These are phyloP conservation scores for Synergus itoensis DNA, from an alignment of 2,888 invertebrate species.

Conservation along the genomic window DNA sequence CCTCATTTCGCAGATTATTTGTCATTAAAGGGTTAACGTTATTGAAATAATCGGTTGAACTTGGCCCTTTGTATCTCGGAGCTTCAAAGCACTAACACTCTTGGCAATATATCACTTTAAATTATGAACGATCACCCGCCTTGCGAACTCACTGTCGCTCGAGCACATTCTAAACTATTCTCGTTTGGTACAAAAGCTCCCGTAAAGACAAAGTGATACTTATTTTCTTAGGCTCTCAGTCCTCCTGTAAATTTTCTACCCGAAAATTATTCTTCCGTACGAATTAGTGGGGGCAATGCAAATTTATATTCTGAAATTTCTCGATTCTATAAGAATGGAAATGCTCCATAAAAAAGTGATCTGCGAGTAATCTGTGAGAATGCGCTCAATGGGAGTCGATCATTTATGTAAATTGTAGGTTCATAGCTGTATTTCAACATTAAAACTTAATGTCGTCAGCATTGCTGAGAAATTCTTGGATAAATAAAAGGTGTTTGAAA, in stretches of 20 bases:
- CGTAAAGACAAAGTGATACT: conserved; percentile 9
- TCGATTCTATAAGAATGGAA: neutral
- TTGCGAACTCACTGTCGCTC: conserved; percentile 34
- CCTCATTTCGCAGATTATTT: conserved; percentile 2
- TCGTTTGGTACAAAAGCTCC: conserved; percentile 30
- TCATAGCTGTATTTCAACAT: conserved; percentile 8
- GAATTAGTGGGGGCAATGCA: neutral
- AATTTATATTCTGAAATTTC: neutral
- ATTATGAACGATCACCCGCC: conserved; percentile 40
- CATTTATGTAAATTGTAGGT: conserved; percentile 33
- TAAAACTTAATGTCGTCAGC: conserved; percentile 32
- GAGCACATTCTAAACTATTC: conserved; percentile 38
- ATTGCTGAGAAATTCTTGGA: conserved; percentile 27
- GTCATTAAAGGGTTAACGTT: conserved; percentile 38
- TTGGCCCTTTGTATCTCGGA: conserved; percentile 31
- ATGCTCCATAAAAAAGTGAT: neutral
- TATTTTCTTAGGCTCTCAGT: neutral
- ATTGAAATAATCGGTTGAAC: conserved; percentile 42
- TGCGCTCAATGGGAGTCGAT: conserved; percentile 1
- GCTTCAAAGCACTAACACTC: conserved; percentile 40
- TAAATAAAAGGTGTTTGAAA: conserved; percentile 32
- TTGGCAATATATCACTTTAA: conserved; percentile 38
- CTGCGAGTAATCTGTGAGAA: neutral
- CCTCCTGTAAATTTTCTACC: neutral
- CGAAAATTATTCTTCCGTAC: neutral